These are phyloP conservation scores for Drosophila barbarae DNA, from an alignment of 2,888 invertebrate genomes.

Conservation along the genomic window DNA sequence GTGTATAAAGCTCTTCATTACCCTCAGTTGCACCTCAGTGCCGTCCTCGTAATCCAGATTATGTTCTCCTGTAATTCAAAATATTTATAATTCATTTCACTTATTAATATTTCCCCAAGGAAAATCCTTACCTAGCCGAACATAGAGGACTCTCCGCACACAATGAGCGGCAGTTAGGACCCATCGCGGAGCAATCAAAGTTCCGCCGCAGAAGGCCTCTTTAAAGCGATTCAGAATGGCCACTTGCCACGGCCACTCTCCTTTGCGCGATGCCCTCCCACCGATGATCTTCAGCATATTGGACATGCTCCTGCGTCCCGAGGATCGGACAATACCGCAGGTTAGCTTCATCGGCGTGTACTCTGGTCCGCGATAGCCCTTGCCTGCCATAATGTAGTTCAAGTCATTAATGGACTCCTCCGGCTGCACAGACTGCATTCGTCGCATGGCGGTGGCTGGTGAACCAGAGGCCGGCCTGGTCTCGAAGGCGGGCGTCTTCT, in stretches of 20 bases:
- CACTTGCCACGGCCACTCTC: constrained; percentile 97
- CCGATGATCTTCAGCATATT: constrained; percentile 91
- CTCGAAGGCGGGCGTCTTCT: constrained; percentile 75
- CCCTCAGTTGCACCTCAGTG: constrained; percentile 88
- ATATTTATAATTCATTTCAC: no score
- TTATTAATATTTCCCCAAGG: not conserved
- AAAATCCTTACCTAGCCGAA: constrained; percentile 84
- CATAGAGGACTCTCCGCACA: constrained; percentile 86
- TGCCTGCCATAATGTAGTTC: constrained; percentile 77
- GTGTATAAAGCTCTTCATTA: constrained; percentile 88
- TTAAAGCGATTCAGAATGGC: constrained; percentile 91
- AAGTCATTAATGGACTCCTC: constrained; percentile 69
- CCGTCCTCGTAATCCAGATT: constrained; percentile 87
- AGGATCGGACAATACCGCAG: constrained; percentile 78
- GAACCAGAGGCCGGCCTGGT: constrained; percentile 47
- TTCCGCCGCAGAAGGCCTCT: constrained; percentile 94
- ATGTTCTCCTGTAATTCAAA: constrained; percentile 82
- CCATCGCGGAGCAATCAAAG: constrained; percentile 89
- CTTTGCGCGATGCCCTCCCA: constrained; percentile 87
- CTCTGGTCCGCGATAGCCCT: constrained; percentile 78
- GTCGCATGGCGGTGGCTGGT: constrained; percentile 63
- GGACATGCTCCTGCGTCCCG: constrained; percentile 77
- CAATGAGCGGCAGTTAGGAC: constrained; percentile 94
- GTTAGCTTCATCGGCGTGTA: constrained; percentile 79
- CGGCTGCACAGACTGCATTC: constrained; percentile 57